A percentile compares a stretch with the other conserved stretches of the same genome.
Conservation (phyloP, 2,888 invertebrate genomes). For the Lasioglossum oenotherae region DNA sequence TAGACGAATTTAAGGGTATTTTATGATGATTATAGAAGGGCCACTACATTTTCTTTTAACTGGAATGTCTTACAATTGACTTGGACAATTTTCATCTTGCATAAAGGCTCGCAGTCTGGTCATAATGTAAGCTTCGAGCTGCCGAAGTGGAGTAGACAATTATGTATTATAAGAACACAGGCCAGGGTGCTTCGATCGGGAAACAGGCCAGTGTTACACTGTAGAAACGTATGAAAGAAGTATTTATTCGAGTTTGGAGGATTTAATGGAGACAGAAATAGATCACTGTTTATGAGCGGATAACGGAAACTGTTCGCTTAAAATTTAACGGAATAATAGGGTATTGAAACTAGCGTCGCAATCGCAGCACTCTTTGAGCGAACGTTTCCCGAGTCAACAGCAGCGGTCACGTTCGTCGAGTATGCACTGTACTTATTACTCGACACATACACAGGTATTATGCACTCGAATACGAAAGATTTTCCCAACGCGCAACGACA, state of each 20-base stretch:
- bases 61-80: no score
- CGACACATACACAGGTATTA: not conserved
- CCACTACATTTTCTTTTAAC: no score
- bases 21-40: no score
- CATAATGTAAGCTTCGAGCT: not conserved
- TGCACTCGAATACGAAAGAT: not conserved
- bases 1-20: no score
- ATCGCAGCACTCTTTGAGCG: not conserved
- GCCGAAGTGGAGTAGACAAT: not conserved
- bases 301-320: not conserved
- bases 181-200: not conserved
- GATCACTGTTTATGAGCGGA: not conserved
- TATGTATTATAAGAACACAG: not conserved
- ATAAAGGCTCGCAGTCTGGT: no score
- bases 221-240: not conserved
- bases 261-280: not conserved
- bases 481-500: not conserved
- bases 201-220: not conserved
- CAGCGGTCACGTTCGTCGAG: not conserved
- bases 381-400: not conserved
- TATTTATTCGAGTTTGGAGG: not conserved
- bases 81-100: no score
- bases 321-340: not conserved
- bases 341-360: not conserved
- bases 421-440: constrained; percentile 5